Evolutionary conservation across 2,797 vertebrate genomes (phyloP), one percentile per base, ranked within the genome.

Genomic region (Setipinna tenuifilis): DNA sequence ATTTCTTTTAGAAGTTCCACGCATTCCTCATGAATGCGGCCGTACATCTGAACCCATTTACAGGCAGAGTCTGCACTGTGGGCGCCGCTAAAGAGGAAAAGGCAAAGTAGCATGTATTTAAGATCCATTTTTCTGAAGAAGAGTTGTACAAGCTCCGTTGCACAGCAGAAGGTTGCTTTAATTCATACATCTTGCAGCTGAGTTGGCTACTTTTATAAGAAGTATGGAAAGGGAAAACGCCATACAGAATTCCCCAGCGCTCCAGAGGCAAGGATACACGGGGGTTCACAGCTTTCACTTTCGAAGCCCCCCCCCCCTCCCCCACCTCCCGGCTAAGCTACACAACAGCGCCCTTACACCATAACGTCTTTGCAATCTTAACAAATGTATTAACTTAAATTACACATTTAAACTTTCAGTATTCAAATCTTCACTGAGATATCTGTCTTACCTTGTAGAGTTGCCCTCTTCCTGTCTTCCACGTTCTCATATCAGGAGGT

Each of bases 211-310:
- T 78, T 78, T 41, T 44, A 78, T n/a, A 41, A 78, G 3, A 35
- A 41, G 71, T 78, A 78, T 78, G 71, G 19, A 78, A 78, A 78
- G 31, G 71, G 71, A 78, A 78, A 78, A 41, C 35, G 71, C 35
- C 28, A 6, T 28, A 14, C 71, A 41, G 71, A 10, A 78, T 44
- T 78, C 35, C 71, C 35, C 71, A 10, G 5, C 14, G 7, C 31
- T 78, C 25, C 65, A 31, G 12, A 71, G 23, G 65, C 28, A 71
- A 71, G 65, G 65, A 71, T 71, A 31, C 11, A 4, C 65, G 28
- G 65, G 65, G 3, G 12, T 71, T 41, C 71, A 59, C 58, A 59
- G 58, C 31, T 41, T 41, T 41, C 71, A 1, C 31, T 78, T 78
- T 78, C 71, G 6, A 78, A 11, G 35, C 9, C 71, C 6, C 50